phyloP scores from a whole-genome alignment of 2,113 vertebrate species.

The Ptychochromis oligacanthus region DNA sequence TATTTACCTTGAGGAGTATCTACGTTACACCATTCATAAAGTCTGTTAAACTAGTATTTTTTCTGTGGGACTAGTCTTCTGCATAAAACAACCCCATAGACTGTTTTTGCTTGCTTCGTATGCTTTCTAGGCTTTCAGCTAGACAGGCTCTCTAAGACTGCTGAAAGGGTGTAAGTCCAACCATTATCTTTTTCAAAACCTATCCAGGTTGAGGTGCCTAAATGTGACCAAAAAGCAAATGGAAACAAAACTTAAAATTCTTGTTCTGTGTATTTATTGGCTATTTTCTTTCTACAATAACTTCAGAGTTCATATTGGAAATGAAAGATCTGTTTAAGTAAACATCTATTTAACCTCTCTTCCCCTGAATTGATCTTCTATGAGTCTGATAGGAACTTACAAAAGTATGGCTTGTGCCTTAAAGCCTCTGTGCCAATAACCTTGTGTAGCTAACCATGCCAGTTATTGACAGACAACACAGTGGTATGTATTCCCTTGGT shows the following conservation, averaged over 20 bases:
- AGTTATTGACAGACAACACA: no score
- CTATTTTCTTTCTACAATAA: not conserved
- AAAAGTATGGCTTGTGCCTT: not conserved
- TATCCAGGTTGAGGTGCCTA: not conserved
- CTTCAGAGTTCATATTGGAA: not conserved
- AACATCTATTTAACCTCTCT: not conserved
- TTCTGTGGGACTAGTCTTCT: not conserved
- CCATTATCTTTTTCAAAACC: not conserved
- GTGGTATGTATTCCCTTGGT: no score
- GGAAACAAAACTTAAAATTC: not conserved
- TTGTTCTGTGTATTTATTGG: not conserved
- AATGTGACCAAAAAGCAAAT: not conserved
- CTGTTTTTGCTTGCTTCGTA: not conserved
- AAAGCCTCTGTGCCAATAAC: not conserved
- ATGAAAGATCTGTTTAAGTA: not conserved
- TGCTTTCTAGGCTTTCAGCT: not conserved
- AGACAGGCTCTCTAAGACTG: not conserved
- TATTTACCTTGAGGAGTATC: not conserved
- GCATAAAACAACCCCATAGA: not conserved
- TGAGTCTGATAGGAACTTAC: not conserved
- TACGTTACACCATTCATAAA: not conserved
- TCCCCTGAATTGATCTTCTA: not conserved
- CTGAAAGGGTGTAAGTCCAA: not conserved
- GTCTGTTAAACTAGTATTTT: not conserved
- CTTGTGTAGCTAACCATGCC: not conserved